phyloP scores from a whole-genome alignment of 2,797 vertebrate species.

The Austrolebias charrua region DNA sequence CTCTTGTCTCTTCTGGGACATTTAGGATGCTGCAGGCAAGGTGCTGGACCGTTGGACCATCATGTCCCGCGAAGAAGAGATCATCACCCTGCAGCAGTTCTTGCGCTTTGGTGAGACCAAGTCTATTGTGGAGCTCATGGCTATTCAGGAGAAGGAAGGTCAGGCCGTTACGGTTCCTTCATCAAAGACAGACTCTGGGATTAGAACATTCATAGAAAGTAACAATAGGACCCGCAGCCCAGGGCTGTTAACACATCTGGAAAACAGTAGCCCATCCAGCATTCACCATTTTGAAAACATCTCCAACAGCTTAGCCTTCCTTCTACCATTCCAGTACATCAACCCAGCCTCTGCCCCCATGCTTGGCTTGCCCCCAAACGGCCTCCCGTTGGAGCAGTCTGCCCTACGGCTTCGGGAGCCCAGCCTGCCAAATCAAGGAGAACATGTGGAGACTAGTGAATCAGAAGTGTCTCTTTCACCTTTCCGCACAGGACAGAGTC shows the following conservation, averaged over 20 bases:
- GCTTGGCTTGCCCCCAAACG: conserved; percentile 95
- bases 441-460: conserved; percentile 94
- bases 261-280: conserved; percentile 97
- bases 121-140: conserved; percentile 99
- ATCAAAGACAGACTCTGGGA: conserved; percentile 98
- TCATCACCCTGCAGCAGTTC: conserved; percentile 99
- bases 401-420: conserved; percentile 90
- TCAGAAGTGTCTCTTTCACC: conserved; percentile 96
- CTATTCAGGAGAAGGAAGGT: conserved; percentile 99
- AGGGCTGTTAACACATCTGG: conserved; percentile 93
- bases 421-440: conserved; percentile 90
- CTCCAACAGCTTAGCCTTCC: conserved; percentile 96
- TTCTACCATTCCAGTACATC: conserved; percentile 98
- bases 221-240: conserved; percentile 98
- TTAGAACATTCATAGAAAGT: conserved; percentile 99
- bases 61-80: conserved; percentile 99
- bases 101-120: conserved; percentile 99
- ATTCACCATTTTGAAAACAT: conserved; percentile 99
- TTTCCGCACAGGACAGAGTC: conserved; percentile 89
- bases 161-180: conserved; percentile 97
- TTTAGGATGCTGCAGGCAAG: conserved; percentile 98
- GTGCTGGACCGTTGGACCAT: conserved; percentile 99
- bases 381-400: conserved; percentile 91
- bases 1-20: conserved; percentile 89
- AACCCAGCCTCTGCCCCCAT: conserved; percentile 97